Percentiles rank a stretch among this genome's conserved stretches.
These are phyloP conservation scores for Drosophila birchii DNA, from an alignment of 2,888 invertebrate genomes.

Conservation along the genomic window DNA sequence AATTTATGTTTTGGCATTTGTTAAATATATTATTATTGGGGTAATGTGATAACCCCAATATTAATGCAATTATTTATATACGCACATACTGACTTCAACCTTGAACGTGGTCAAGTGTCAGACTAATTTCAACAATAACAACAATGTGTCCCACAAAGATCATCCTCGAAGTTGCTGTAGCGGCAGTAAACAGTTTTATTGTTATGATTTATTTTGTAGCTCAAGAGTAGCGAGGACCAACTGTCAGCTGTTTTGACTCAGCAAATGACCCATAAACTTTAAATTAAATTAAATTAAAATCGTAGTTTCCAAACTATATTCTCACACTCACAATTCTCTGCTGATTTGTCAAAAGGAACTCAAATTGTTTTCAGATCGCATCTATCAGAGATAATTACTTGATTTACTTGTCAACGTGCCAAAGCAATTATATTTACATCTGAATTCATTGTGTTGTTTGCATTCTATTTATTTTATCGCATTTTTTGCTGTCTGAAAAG, in stretches of 20 bases:
- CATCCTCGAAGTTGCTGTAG: not conserved
- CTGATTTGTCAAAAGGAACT: slow-evolving; percentile 20
- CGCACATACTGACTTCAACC: not conserved
- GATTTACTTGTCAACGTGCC: slow-evolving; percentile 64
- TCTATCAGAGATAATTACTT: slow-evolving; percentile 65
- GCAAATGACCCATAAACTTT: not conserved
- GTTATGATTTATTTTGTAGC: slow-evolving; percentile 3
- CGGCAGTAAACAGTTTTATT: not conserved
- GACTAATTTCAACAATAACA: slow-evolving; percentile 4
- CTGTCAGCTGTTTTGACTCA: slow-evolving; percentile 39
- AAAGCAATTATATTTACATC: slow-evolving; percentile 66
- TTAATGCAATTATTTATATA: not conserved
- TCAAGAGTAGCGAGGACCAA: slow-evolving; percentile 14
- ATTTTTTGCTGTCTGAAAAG: slow-evolving; percentile 25
- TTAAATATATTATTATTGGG: not conserved
- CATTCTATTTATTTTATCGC: slow-evolving; percentile 14
- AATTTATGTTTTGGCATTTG: not conserved
- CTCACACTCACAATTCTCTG: slow-evolving; percentile 7
- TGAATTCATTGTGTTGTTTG: slow-evolving; percentile 20
- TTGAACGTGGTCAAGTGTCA: slow-evolving; percentile 10
- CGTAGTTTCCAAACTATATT: not conserved
- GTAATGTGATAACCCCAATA: no score
- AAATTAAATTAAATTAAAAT: not conserved
- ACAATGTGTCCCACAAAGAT: not conserved
- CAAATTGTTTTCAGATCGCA: slow-evolving; percentile 46